A percentile compares a stretch with the other conserved stretches of the same genome.
Conservation (phyloP, 1,140 invertebrate species). For the Bombus waltoni region DNA sequence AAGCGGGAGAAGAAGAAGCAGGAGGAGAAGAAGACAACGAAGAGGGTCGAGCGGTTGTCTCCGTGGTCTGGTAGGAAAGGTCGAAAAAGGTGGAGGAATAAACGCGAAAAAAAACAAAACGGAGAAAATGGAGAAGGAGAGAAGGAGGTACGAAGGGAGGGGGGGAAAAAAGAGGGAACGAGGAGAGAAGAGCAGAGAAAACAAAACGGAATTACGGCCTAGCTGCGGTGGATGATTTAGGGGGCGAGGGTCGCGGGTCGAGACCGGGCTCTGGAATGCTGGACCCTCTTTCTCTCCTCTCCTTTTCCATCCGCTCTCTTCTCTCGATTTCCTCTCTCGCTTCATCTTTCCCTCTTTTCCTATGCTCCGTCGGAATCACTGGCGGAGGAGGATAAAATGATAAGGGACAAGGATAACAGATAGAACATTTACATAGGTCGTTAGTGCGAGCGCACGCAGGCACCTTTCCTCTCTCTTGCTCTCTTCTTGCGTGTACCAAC, state of each 20-base stretch:
- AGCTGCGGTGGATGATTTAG: constrained; percentile 81
- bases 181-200: constrained; percentile 69
- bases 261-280: constrained; percentile 80
- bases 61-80: constrained; percentile 61
- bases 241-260: constrained; percentile 82
- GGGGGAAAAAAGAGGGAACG: constrained; percentile 42
- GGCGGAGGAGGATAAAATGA: constrained; percentile 73
- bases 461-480: constrained; percentile 15
- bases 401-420: constrained; percentile 80
- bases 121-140: constrained; percentile 36
- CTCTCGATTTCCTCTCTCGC: constrained; percentile 5
- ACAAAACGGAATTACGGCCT: constrained; percentile 78
- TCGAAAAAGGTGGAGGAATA: constrained; percentile 61
- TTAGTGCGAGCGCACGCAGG: constrained; percentile 69
- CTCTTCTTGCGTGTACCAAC: constrained; percentile 13
- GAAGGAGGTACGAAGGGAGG: neutral
- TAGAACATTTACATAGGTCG: constrained; percentile 81
- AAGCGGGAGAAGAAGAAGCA: constrained; percentile 42
- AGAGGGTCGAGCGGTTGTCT: constrained; percentile 64
- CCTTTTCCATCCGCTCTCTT: constrained; percentile 15
- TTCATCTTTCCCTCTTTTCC: constrained; percentile 31
- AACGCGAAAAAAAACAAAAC: constrained; percentile 64
- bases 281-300: constrained; percentile 63
- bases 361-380: constrained; percentile 50
- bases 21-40: constrained; percentile 38